A percentile compares a stretch with the other conserved stretches of the same genome.
Evolutionary conservation across 1,140 invertebrate genomes (phyloP).

Genomic region (Leptonema lineaticorne): DNA sequence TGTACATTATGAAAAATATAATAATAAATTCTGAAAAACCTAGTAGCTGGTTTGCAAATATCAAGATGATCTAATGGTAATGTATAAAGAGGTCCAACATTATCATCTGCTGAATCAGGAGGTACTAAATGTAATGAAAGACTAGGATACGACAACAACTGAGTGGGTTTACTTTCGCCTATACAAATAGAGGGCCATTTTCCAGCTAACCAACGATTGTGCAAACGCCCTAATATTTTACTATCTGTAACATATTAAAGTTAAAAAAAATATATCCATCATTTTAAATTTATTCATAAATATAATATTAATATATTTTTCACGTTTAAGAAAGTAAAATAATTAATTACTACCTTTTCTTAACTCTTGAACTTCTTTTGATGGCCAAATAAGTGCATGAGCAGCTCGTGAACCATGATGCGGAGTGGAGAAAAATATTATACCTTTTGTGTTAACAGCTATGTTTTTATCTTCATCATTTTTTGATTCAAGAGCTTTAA

Average conservation of each 20-base stretch:
- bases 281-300: constrained; percentile 37
- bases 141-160: constrained; percentile 26
- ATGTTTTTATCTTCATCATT: constrained; percentile 56
- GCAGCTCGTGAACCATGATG: constrained; percentile 73
- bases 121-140: constrained; percentile 64
- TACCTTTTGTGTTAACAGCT: constrained; percentile 66
- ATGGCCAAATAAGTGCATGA: constrained; percentile 71
- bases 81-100: constrained; percentile 71
- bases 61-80: constrained; percentile 73
- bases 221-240: constrained; percentile 26
- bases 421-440: constrained; percentile 80
- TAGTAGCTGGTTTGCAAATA: constrained; percentile 76
- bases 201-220: constrained; percentile 34
- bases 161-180: constrained; percentile 30
- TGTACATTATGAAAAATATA: background rate
- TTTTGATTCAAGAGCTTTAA: constrained; percentile 53
- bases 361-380: constrained; percentile 78
- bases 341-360: constrained; percentile 61
- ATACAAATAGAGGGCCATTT: constrained; percentile 37
- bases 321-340: background rate
- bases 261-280: constrained; percentile 49
- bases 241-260: constrained; percentile 29
- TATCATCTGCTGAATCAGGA: constrained; percentile 70
- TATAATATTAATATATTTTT: background rate
- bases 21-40: constrained; percentile 46